A percentile compares a stretch with the other conserved stretches of the same genome.
phyloP scores from a whole-genome alignment of 2,888 invertebrate species.

The Lypha dubia region DNA sequence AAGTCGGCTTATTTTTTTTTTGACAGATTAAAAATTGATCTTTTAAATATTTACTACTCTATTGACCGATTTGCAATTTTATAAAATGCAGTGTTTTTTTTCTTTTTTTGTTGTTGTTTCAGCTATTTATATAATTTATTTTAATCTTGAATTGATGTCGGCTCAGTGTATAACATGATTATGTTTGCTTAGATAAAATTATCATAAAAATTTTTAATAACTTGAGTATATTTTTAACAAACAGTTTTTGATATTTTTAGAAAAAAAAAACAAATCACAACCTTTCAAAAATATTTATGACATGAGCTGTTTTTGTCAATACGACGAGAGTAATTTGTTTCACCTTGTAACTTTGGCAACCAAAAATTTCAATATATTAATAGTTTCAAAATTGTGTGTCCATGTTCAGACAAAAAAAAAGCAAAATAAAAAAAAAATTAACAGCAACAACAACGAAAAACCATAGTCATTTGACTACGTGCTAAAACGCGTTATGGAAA shows the following conservation, averaged over 20 bases:
- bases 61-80: neutral
- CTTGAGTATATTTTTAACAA: neutral
- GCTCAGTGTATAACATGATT: neutral
- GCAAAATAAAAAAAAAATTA: neutral
- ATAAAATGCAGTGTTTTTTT: neutral
- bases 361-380: slow-evolving; percentile 39
- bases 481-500: slow-evolving; percentile 18
- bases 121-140: neutral
- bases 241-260: slow-evolving; percentile 11
- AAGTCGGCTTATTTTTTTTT: no score
- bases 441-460: slow-evolving; percentile 28
- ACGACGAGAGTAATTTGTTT: slow-evolving; percentile 52
- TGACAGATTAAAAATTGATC: no score
- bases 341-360: slow-evolving; percentile 55
- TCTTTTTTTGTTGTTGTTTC: neutral
- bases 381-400: neutral
- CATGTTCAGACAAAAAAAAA: slow-evolving; percentile 42
- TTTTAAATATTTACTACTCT: no score
- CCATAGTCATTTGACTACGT: slow-evolving; percentile 4
- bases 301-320: slow-evolving; percentile 32
- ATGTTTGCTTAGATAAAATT: neutral
- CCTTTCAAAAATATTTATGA: slow-evolving; percentile 58
- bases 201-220: neutral
- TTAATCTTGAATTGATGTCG: neutral
- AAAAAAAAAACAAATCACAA: slow-evolving; percentile 2